Base-by-base conservation (phyloP, 2,113 vertebrate genomes). In the Tetrao urogallus region DNA sequence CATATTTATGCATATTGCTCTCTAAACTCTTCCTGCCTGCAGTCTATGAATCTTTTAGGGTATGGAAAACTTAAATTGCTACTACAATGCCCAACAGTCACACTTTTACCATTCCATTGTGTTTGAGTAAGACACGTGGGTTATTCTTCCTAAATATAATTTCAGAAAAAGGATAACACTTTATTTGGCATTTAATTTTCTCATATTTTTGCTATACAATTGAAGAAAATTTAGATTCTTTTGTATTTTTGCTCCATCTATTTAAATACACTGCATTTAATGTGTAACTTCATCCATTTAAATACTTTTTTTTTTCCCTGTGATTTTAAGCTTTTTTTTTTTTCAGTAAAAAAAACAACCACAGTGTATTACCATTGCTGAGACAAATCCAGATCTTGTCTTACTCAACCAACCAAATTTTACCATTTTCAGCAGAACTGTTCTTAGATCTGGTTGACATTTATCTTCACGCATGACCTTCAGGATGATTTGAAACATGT, bases 11-110 rank as follows among this genome's bases (percentile, higher is more conserved):
- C 3, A 1, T 40, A 58, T 50, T 83, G 73, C 45, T 14, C 28
- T 22, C 14, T 8, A n/a, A 0, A 0, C 2, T 18, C 56, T n/a
- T n/a, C 7, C 30, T n/a, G 10, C 12, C 56, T 28, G 30, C 17
- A 40, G 10, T 2, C 3, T 43, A 8, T 43, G 10, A 8, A 43
- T 25, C 0, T 4, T 86, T 70, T 36, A 61, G 11, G 22, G 15
- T 20, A 5, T 3, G 52, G 17, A 28, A 40, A 30, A 66, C 52
- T 7, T 8, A 10, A 17, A 17, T 24, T 82, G 5, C 36, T 70
- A 57, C 20, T 50, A 10, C 17, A 28, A 70, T 34, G 80, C 16
- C 22, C 28, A 47, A 34, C 5, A 19, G 65, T 63, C 22, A 74
- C 11, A 43, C 21, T 69, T 76, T 54, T 42, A 19, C 4, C 20